Base-by-base conservation (phyloP, 2,888 invertebrate species). In the Stenichneumon culpator region DNA sequence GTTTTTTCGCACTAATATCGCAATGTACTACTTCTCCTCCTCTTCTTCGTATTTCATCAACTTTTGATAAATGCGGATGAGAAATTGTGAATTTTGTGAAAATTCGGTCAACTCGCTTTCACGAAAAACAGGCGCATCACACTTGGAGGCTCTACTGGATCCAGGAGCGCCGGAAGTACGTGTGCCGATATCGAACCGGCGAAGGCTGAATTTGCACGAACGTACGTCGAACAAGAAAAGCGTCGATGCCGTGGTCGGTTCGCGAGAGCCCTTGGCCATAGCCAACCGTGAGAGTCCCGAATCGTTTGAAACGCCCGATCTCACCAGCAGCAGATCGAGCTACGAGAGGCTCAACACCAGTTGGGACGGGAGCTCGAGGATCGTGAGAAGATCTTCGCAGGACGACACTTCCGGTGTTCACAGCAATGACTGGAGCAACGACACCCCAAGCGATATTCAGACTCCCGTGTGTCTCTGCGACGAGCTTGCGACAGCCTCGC, bases 351-450 rank as follows among this genome's bases (percentile, higher is more conserved):
- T 89, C 19, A 86, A 83, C 50, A 70, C 82, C 28, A 88, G 86
- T 63, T 88, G 86, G 83, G 88, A 89, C 16, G 84, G 87, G n/a
- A 84, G 75, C 19, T 83, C 82, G 19, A 86, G 83, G 68, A 74
- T 80, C 54, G 70, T 63, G 25, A 89, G 81, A 16, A 77, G 70
- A 79, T 78, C 83, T 25, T 84, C 84, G 47, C 83, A 82, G 54
- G 90, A 91, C 6, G 89, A 92, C 82, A 91, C 89, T 79, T 91
- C 90, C 74, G 89, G 90, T 78, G 88, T 91, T 65, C 91, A 90
- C 39, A 91, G 89, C 74, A 89, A 90, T 79, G 89, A 89, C 32
- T 91, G 90, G 87, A 91, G 89, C 60, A 86, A 85, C 11, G 88
- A 90, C 22, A 87, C 86, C 3, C 86, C 86, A 25, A 91, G 87